phyloP scores from a whole-genome alignment of 2,888 invertebrate species.

The Nemurella pictetii region DNA sequence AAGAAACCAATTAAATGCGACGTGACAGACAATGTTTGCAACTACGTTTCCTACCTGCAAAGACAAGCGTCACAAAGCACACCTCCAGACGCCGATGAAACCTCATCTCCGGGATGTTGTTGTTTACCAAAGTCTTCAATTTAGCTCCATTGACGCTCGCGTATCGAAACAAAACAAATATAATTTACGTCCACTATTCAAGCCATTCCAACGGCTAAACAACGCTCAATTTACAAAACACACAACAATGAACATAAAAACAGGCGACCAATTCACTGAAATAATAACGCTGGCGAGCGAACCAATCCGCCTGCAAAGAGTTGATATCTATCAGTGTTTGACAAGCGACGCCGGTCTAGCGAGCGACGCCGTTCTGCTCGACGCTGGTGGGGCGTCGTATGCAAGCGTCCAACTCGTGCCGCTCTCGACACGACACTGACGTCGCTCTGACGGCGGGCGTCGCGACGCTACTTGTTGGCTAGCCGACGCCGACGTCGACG shows the following conservation, averaged over 20 bases:
- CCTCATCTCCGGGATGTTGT: conserved; percentile 8
- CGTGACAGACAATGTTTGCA: neutral
- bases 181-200: neutral
- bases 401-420: conserved; percentile 1
- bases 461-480: conserved; percentile 16
- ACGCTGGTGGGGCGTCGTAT: neutral
- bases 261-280: no score
- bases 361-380: neutral
- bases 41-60: neutral
- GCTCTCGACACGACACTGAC: conserved; percentile 3
- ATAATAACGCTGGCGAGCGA: no score
- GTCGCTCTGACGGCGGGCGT: neutral
- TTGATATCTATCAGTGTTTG: no score
- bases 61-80: neutral
- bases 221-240: neutral
- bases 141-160: neutral
- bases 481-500: conserved; percentile 4
- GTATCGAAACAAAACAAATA: neutral
- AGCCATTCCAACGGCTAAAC: neutral
- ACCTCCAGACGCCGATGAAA: neutral
- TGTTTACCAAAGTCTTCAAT: neutral
- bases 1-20: neutral
- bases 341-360: neutral
- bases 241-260: neutral
- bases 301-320: no score